A percentile compares a stretch with the other conserved stretches of the same genome.
phyloP scores from a whole-genome alignment of 2,113 vertebrate species.

The Odontophorus gujanensis region DNA sequence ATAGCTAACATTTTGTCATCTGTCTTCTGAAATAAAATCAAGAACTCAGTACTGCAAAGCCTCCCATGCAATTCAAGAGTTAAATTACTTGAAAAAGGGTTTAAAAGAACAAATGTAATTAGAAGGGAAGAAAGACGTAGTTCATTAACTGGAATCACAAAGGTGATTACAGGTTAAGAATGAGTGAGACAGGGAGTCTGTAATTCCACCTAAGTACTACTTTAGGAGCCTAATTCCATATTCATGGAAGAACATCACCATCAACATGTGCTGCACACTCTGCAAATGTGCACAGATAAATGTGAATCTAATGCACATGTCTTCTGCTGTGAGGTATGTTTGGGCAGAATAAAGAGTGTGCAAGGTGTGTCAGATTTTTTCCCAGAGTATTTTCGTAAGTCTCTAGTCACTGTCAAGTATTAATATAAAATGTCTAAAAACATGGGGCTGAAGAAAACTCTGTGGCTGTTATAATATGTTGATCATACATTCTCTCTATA shows the following conservation, averaged over 20 bases:
- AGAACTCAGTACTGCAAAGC: neutral
- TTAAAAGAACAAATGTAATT: neutral
- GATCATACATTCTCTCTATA: neutral
- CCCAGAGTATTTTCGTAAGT: neutral
- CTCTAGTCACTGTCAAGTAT: neutral
- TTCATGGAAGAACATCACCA: neutral
- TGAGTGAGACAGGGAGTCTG: neutral
- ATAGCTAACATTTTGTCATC: neutral
- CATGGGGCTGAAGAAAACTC: neutral
- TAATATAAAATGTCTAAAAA: neutral
- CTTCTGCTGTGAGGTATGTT: neutral
- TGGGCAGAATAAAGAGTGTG: neutral
- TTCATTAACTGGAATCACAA: neutral
- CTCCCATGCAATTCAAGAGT: neutral
- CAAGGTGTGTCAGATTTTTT: neutral
- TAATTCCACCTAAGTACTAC: neutral
- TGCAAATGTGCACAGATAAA: neutral
- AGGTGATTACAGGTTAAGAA: neutral
- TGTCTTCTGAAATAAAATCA: neutral
- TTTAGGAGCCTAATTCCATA: neutral
- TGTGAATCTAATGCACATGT: rapidly evolving
- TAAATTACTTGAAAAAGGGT: neutral
- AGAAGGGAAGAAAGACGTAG: neutral
- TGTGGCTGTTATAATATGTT: neutral
- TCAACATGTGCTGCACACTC: neutral